Conservation (phyloP, 2,797 vertebrate species). For the Anisognathus igniventris region DNA sequence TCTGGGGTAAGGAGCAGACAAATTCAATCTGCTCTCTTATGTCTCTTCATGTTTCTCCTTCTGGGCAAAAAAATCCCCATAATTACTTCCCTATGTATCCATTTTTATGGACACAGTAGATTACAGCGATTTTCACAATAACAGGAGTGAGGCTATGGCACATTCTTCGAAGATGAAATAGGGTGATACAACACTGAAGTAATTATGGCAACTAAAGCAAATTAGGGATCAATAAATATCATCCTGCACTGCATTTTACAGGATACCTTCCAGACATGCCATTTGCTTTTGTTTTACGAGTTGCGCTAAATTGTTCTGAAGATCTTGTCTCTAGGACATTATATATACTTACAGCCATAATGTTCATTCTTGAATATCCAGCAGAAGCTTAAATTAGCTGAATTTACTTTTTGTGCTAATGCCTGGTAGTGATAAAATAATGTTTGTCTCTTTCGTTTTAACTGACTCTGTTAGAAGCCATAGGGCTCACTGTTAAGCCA, state of each 20-base stretch:
- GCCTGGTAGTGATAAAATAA: neutral
- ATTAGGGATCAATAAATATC: slow-evolving; percentile 25
- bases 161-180: neutral
- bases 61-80: neutral
- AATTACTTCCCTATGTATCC: neutral
- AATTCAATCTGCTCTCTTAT: neutral
- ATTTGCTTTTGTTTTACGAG: neutral
- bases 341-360: neutral
- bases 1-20: neutral
- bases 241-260: neutral
- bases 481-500: neutral
- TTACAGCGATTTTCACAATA: neutral
- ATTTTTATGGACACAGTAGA: neutral
- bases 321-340: neutral
- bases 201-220: neutral
- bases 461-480: neutral
- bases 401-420: neutral
- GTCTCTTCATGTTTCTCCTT: neutral
- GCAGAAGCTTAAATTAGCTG: neutral
- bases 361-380: neutral
- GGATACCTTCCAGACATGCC: neutral
- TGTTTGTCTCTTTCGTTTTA: neutral
- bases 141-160: neutral
- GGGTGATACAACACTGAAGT: neutral
- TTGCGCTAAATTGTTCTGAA: neutral